phyloP scores from a whole-genome alignment of 2,797 vertebrate genomes.

The Halcyon chelicuti region DNA sequence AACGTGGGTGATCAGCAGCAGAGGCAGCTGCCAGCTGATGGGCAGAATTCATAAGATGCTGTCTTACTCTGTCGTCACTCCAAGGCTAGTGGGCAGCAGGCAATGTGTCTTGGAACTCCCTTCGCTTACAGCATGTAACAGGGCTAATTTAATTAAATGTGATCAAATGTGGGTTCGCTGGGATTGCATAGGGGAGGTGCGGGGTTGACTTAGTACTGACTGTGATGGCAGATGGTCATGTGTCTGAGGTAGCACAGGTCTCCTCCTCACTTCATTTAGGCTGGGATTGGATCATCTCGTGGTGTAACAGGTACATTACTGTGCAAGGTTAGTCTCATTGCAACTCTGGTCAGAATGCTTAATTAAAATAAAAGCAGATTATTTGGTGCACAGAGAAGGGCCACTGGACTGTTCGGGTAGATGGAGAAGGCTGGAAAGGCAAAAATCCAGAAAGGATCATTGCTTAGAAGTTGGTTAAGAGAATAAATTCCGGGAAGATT shows the following conservation, averaged over 20 bases:
- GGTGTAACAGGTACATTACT: neutral
- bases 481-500: neutral
- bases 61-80: neutral
- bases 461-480: neutral
- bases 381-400: neutral
- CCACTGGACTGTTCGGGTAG: neutral
- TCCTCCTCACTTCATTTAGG: neutral
- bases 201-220: neutral
- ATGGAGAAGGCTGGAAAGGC: neutral
- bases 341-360: neutral
- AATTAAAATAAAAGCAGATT: neutral
- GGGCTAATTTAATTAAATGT: neutral
- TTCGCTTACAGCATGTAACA: neutral
- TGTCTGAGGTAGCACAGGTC: neutral
- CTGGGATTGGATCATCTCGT: neutral
- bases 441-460: neutral
- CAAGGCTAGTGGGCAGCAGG: neutral
- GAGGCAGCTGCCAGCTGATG: neutral
- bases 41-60: neutral
- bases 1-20: neutral
- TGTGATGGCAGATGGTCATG: accelerated
- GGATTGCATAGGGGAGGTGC: neutral
- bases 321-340: neutral
- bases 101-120: neutral
- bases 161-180: neutral